A percentile compares a stretch with the other conserved stretches of the same genome.
These are phyloP conservation scores for Caenorhabditis angaria DNA, from an alignment of 2,888 invertebrate species.

Conservation along the genomic window DNA sequence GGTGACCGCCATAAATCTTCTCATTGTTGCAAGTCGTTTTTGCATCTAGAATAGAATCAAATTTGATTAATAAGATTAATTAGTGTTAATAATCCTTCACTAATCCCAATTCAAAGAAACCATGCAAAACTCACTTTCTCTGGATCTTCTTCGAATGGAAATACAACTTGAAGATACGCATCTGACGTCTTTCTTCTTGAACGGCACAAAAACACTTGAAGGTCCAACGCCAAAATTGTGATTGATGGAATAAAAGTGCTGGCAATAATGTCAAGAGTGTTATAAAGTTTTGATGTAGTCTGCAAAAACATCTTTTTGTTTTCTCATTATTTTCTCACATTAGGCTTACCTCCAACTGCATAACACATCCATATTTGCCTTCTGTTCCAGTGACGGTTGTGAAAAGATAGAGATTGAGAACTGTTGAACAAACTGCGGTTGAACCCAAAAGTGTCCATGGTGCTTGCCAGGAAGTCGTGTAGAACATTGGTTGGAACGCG, in stretches of 20 bases:
- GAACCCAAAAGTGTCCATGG: constrained; percentile 40
- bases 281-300: constrained; percentile 35
- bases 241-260: constrained; percentile 53
- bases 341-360: constrained; percentile 39
- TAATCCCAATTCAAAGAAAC: too few relatives aligned
- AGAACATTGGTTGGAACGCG: constrained; percentile 45
- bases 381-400: constrained; percentile 29
- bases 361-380: constrained; percentile 31
- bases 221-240: constrained; percentile 53
- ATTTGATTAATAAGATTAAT: too few relatives aligned
- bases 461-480: constrained; percentile 47
- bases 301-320: constrained; percentile 20
- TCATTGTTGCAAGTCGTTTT: constrained; percentile 43
- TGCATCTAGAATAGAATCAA: constrained; percentile 26
- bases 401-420: constrained; percentile 50
- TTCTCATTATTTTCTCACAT: not conserved
- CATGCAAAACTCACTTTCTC: constrained; percentile 58
- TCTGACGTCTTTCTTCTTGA: constrained; percentile 47
- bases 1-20: constrained; percentile 62
- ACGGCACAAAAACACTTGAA: constrained; percentile 61
- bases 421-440: constrained; percentile 35
- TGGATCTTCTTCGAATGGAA: constrained; percentile 59
- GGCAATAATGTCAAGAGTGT: constrained; percentile 51
- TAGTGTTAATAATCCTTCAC: too few relatives aligned
- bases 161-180: constrained; percentile 65